These are phyloP conservation scores for Lasiurus borealis DNA, from an alignment of 2,113 vertebrate genomes.

Conservation along the genomic window DNA sequence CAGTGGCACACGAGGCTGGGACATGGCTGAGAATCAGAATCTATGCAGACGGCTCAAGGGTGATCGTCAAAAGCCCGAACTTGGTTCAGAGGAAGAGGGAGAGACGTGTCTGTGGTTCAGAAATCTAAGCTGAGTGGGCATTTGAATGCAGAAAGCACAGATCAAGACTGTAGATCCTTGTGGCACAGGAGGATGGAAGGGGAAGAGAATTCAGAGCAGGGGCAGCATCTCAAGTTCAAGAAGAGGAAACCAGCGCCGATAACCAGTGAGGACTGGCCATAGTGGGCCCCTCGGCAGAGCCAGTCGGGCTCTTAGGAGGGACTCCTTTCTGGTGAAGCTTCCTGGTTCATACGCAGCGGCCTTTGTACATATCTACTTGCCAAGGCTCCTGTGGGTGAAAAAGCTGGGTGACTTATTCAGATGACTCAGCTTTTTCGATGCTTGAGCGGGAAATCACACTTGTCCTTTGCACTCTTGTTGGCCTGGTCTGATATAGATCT, in stretches of 20 bases:
- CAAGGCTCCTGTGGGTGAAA: background rate
- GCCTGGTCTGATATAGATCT: background rate
- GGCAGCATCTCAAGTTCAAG: background rate
- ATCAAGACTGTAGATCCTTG: background rate
- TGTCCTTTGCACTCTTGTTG: background rate
- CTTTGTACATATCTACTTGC: background rate
- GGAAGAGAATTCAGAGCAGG: background rate
- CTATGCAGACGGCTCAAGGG: background rate
- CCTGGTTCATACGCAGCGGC: background rate
- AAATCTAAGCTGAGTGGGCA: background rate
- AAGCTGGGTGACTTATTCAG: background rate
- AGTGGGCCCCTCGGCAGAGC: background rate
- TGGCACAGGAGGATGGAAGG: background rate
- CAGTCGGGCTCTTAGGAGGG: background rate
- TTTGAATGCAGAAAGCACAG: background rate
- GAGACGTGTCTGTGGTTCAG: background rate
- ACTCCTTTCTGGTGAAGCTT: fast-evolving
- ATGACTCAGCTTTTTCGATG: background rate
- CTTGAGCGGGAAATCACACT: background rate
- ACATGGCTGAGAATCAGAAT: background rate
- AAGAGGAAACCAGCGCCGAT: fast-evolving
- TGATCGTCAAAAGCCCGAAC: background rate
- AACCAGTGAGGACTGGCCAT: too few species aligned
- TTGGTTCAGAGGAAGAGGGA: background rate
- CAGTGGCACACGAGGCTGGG: background rate